Conservation (phyloP, 2,113 vertebrate genomes). For the Dipodomys spectabilis region DNA sequence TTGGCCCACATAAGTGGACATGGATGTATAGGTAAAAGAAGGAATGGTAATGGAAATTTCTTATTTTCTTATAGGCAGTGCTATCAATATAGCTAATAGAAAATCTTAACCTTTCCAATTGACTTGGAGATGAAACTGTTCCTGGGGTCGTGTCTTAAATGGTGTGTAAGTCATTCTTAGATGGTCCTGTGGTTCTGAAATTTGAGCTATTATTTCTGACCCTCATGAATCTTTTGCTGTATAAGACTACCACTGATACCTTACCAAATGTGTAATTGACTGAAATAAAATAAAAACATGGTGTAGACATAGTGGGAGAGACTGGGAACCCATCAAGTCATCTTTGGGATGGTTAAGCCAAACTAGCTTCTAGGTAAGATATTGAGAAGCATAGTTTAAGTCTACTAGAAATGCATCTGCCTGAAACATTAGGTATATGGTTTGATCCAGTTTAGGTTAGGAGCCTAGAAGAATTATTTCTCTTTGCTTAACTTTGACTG, state of each 20-base stretch:
- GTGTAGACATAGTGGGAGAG: background rate
- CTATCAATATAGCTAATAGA: background rate
- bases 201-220: conserved; percentile 29
- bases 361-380: background rate
- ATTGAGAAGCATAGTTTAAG: too few species aligned
- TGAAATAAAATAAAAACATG: background rate
- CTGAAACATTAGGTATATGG: too few species aligned
- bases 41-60: too few species aligned
- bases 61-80: background rate
- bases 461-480: background rate
- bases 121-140: conserved; percentile 56
- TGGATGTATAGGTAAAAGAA: too few species aligned
- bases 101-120: conserved; percentile 7
- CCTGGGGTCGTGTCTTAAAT: background rate
- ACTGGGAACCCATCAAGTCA: too few species aligned
- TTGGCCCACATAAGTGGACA: too few species aligned
- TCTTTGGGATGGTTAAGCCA: background rate
- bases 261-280: background rate
- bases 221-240: background rate
- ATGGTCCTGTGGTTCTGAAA: background rate
- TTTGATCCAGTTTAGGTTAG: background rate
- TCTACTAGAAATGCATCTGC: background rate
- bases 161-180: background rate
- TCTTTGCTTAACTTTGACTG: background rate
- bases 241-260: background rate